Percentiles rank a stretch among this genome's conserved stretches.
phyloP scores from a whole-genome alignment of 2,797 vertebrate species.

The Sebastes alutus region DNA sequence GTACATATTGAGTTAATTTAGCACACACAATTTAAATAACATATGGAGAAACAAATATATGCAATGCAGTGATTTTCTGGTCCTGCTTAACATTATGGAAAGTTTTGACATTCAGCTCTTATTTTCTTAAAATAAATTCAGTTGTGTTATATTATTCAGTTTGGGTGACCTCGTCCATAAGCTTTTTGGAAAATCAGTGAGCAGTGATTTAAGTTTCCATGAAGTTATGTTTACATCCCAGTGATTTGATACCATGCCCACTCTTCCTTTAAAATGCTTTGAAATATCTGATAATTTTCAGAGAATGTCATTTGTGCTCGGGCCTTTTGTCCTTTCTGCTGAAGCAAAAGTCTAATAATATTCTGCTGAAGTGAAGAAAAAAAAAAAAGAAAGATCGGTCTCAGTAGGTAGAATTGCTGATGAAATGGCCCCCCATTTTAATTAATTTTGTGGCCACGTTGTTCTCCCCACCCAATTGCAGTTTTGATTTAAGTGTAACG shows the following conservation, averaged over 20 bases:
- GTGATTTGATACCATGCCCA: constrained; percentile 20
- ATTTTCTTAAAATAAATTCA: neutral
- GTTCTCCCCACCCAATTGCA: constrained; percentile 78
- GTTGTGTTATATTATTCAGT: neutral
- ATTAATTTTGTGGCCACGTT: constrained; percentile 78
- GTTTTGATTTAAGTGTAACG: constrained; percentile 80
- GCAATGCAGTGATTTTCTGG: neutral
- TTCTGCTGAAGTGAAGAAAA: constrained; percentile 58
- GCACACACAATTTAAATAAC: neutral
- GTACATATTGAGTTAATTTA: neutral
- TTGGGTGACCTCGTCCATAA: neutral
- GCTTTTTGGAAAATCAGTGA: constrained; percentile 5
- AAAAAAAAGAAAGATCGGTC: constrained; percentile 34
- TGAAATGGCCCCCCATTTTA: constrained; percentile 73
- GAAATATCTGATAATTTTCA: constrained; percentile 56
- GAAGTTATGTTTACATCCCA: constrained; percentile 34
- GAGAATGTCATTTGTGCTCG: constrained; percentile 42
- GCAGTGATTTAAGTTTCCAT: constrained; percentile 3
- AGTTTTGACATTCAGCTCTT: neutral
- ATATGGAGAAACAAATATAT: neutral
- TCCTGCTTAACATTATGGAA: neutral
- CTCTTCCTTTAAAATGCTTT: constrained; percentile 31
- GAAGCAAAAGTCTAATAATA: constrained; percentile 58
- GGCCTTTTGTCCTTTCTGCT: constrained; percentile 58
- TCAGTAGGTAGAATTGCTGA: constrained; percentile 73